Base-by-base conservation (phyloP, 1,140 invertebrate genomes). In the Diabrotica undecimpunctata region DNA sequence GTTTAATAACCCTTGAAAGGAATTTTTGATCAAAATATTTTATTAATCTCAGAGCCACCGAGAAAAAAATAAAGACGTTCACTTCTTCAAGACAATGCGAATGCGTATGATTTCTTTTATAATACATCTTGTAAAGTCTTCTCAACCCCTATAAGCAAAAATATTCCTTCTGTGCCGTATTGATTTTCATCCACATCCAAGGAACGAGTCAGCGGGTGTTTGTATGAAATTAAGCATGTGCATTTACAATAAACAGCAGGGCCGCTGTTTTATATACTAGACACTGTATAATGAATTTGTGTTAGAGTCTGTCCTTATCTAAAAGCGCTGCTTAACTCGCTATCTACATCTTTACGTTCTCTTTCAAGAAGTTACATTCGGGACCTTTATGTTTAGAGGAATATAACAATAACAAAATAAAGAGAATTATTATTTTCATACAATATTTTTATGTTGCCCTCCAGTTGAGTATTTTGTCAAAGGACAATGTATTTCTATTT, bases 201-300 rank as follows among this genome's bases (percentile, higher is more conserved):
- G 56, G 61, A 72, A 69, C 62, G 39, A 69, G 68, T 69, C 74
- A 75, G 68, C 61, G 66, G 69, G 66, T 66, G 68, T 72, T 71
- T 71, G 67, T 70, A 66, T 69, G 71, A 71, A 75, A 75, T 75
- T 75, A 75, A 72, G 67, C 69, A 73, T 73, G 69, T 75, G 72
- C 74, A 75, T 74, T 72, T 75, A 72, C 72, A 75, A 74, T 74
- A 74, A 67, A 67, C 66, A 67, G 62, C 70, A 68, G 74, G 73
- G 60, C 73, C 56, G 65, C 73, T 74, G 69, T 67, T 75, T 74
- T 72, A 75, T 75, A 75, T 75, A 73, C 70, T 75, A 75, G 74
- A 75, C 74, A 75, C 74, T 74, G 74, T 75, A 75, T 75, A 75
- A 75, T 75, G 74, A 75, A 75, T 75, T 75, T 75, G 73, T 75